Percentiles rank a stretch among this genome's conserved stretches.
Evolutionary conservation across 2,797 vertebrate genomes (phyloP).

Genomic region (Hylomyscus alleni): DNA sequence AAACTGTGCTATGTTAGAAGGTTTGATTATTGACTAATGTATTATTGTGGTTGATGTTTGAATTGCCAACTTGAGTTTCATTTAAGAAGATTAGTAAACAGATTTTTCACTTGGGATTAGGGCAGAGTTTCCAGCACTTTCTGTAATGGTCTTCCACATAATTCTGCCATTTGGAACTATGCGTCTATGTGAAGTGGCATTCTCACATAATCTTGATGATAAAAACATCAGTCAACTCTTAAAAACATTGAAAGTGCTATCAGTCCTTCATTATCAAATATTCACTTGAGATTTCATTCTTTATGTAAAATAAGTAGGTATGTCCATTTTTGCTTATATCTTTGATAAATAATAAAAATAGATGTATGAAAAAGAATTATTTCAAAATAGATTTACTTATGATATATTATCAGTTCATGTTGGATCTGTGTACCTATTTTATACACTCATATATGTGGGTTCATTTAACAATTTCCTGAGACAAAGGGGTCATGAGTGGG

Average conservation of each 20-base stretch:
- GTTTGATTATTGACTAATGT: background rate
- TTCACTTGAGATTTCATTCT: background rate
- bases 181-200: background rate
- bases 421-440: background rate
- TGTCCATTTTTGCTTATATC: background rate
- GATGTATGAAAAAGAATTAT: background rate
- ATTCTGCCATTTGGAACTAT: background rate
- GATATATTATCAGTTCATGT: background rate
- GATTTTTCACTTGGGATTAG: background rate
- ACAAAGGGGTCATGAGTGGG: background rate
- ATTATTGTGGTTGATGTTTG: background rate
- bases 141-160: background rate
- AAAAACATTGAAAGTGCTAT: background rate
- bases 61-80: background rate
- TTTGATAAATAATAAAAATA: background rate
- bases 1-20: background rate
- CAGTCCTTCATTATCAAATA: background rate
- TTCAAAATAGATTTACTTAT: background rate
- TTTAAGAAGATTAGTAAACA: background rate
- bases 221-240: background rate
- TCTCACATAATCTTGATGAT: background rate
- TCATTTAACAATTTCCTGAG: background rate
- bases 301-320: background rate
- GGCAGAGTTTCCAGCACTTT: background rate
- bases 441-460: background rate